Conservation (phyloP, 2,113 vertebrate genomes). For the Dryoscopus gambensis region DNA sequence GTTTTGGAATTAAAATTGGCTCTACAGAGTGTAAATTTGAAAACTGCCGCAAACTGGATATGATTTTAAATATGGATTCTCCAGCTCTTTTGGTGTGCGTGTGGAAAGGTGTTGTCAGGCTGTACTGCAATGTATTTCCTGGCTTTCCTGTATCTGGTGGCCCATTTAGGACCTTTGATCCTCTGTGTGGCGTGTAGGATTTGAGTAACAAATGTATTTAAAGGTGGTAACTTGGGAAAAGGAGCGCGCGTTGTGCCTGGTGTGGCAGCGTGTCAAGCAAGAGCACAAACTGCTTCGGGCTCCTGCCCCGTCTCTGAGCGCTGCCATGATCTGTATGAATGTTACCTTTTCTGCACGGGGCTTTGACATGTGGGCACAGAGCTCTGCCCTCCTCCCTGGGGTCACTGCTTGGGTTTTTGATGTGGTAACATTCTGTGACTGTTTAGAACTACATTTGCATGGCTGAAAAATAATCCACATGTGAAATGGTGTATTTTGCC, state of each 20-base stretch:
- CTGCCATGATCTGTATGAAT: not conserved
- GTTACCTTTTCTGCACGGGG: not conserved
- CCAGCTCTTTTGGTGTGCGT: rapidly evolving
- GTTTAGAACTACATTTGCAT: not conserved
- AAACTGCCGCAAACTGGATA: not conserved
- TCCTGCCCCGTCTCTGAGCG: not conserved
- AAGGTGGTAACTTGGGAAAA: not conserved
- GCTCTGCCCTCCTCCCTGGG: not conserved
- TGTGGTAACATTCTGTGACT: not conserved
- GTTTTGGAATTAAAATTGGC: not conserved
- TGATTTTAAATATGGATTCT: not conserved
- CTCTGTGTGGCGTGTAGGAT: rapidly evolving
- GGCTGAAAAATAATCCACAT: not conserved
- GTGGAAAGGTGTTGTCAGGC: not conserved
- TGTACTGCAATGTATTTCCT: not conserved
- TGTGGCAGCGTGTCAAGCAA: not conserved
- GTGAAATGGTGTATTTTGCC: not conserved
- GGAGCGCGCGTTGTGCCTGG: not conserved
- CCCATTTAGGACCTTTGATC: not conserved
- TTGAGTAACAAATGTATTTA: not conserved
- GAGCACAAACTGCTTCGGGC: rapidly evolving
- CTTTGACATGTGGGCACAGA: not conserved
- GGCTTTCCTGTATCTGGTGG: not conserved
- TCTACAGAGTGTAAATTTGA: not conserved
- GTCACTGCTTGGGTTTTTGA: not conserved